Evolutionary conservation across 2,113 vertebrate species (phyloP), one percentile per base, ranked within the genome.

Genomic region (Abramis brama): DNA sequence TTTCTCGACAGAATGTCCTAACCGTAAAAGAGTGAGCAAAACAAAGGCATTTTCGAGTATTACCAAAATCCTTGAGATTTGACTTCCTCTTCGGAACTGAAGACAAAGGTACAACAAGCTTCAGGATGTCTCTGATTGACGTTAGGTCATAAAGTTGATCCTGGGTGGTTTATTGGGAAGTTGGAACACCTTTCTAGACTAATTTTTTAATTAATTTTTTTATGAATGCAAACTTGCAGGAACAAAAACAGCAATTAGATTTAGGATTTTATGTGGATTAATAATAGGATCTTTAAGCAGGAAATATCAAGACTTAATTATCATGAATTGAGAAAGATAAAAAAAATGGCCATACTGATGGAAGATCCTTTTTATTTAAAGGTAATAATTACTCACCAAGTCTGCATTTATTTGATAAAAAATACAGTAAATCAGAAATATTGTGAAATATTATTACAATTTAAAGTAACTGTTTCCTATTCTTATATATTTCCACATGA

Each of bases 1-100:
- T 66, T 27, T 57, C 30, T 60, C 64, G 59, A 57, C 30, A 85
- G 19, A 85, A 50, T 66, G 71, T 74, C 15, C 68, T 85, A 75
- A 77, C 64, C 36, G 52, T 85, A 71, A 88, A 47, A 45, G 17
- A 55, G 6, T 75, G 62, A 64, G 45, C 43, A 66, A 68, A 86
- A 86, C 68, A 86, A 88, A 86, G 59, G 23, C 21, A 43, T 77
- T 43, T 86, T 83, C 52, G 23, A 62, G 76, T 47, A 84, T 47
- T 71, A 68, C 64, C 45, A 74, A 59, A 81, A 82, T 86, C 66
- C 82, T 88, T 88, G 82, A 73, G 79, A 71, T 70, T 27, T 77
- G 76, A 84, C 85, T 80, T 88, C 81, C 87, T 84, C 80, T 70
- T 80, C 66, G 9, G 85, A 80, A 86, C 47, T 77, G 83, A 79